phyloP scores from a whole-genome alignment of 2,113 vertebrate genomes.

The Oncorhynchus clarkii region DNA sequence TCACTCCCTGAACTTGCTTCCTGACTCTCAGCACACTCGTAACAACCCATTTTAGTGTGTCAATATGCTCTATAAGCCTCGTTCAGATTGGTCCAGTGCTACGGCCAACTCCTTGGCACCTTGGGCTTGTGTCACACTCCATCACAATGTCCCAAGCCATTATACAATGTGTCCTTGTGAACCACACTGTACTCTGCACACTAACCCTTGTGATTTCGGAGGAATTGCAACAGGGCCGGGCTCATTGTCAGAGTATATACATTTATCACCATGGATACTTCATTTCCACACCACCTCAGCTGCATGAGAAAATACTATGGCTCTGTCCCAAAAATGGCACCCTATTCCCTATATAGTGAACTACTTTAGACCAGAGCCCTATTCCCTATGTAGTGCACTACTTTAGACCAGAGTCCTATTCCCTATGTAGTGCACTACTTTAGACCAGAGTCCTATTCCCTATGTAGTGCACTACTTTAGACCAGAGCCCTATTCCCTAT shows the following conservation, averaged over 20 bases:
- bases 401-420: no score
- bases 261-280: background rate
- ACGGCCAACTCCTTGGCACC: background rate
- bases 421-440: no score
- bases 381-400: background rate
- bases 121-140: background rate
- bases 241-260: background rate
- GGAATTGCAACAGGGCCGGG: background rate
- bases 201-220: background rate
- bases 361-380: background rate
- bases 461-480: no score
- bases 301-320: background rate
- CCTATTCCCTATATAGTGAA: background rate
- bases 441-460: background rate
- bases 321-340: no score
- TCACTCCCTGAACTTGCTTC: no score
- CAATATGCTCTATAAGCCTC: background rate
- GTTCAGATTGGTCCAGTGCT: background rate
- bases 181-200: background rate
- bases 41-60: background rate
- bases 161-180: background rate
- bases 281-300: background rate
- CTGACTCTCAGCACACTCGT: no score
- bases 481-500: background rate
- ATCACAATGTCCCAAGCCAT: background rate